Percentiles rank a stretch among this genome's conserved stretches.
Conservation (phyloP, 1,140 invertebrate species). For the Meloidogyne hapla region DNA sequence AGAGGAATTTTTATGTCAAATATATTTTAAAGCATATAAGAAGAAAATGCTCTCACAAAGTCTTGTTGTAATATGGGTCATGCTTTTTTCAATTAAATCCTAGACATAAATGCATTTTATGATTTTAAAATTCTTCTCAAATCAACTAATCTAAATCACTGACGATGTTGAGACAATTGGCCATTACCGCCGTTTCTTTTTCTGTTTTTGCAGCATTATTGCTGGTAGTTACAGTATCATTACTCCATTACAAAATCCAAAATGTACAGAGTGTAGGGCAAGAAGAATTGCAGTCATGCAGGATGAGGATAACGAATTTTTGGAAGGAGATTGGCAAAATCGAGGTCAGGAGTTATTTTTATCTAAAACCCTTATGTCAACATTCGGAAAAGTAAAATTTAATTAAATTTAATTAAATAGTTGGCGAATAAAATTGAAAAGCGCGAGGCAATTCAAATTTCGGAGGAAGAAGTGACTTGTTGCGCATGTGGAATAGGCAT, state of each 20-base stretch:
- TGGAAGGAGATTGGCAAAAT: conserved; percentile 30
- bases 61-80: not conserved
- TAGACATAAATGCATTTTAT: not conserved
- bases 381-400: too few relatives aligned
- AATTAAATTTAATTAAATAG: conserved; percentile 11
- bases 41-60: not conserved
- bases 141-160: not conserved
- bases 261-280: conserved; percentile 24
- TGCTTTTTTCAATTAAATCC: not conserved
- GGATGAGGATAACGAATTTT: conserved; percentile 11
- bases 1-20: not conserved
- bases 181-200: conserved; percentile 17
- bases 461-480: not conserved
- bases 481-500: conserved; percentile 15
- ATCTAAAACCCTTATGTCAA: too few relatives aligned
- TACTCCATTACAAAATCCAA: conserved; percentile 25
- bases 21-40: not conserved
- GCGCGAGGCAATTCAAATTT: conserved; percentile 4
- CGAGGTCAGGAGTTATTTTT: conserved; percentile 21
- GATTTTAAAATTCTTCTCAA: not conserved
- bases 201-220: conserved; percentile 5
- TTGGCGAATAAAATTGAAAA: conserved; percentile 18
- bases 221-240: conserved; percentile 15
- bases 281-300: conserved; percentile 30
- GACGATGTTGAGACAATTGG: conserved; percentile 12